Conservation (phyloP, 2,888 invertebrate species). For the Drosophila niveifrons region DNA sequence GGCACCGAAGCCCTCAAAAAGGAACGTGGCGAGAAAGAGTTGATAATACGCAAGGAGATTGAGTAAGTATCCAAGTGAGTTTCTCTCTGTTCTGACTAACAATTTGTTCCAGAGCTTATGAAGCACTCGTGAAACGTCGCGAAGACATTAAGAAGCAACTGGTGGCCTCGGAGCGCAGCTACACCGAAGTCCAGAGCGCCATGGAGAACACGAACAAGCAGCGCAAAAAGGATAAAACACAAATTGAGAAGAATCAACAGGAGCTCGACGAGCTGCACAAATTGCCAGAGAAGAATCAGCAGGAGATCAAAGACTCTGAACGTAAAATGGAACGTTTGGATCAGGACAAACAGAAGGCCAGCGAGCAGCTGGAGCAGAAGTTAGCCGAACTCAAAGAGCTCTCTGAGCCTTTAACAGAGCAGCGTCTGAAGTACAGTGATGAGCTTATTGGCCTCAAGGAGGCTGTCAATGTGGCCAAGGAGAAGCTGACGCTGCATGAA, state of each 20-base stretch:
- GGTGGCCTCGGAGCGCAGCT: slow-evolving; percentile 88
- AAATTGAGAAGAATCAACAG: slow-evolving; percentile 88
- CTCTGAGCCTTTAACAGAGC: slow-evolving; percentile 86
- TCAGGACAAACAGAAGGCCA: slow-evolving; percentile 87
- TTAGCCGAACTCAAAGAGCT: slow-evolving; percentile 87
- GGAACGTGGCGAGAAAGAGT: slow-evolving; percentile 86
- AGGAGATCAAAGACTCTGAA: slow-evolving; percentile 90
- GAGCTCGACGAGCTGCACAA: slow-evolving; percentile 89
- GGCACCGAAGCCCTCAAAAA: slow-evolving; percentile 70
- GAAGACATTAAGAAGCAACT: slow-evolving; percentile 88
- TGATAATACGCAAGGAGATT: slow-evolving; percentile 79
- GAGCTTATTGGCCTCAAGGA: slow-evolving; percentile 90
- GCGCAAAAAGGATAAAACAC: slow-evolving; percentile 90
- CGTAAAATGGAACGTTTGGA: slow-evolving; percentile 86
- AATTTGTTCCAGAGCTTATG: slow-evolving; percentile 86
- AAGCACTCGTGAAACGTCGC: slow-evolving; percentile 87
- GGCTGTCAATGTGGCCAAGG: slow-evolving; percentile 90
- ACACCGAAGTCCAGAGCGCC: slow-evolving; percentile 89
- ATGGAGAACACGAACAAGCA: slow-evolving; percentile 90
- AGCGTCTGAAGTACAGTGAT: slow-evolving; percentile 87
- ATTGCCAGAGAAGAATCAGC: slow-evolving; percentile 90
- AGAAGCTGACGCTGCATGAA: slow-evolving; percentile 87
- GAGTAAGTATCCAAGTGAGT: slow-evolving; percentile 68
- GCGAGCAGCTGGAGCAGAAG: slow-evolving; percentile 88
- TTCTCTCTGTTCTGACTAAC: not conserved